A percentile compares a stretch with the other conserved stretches of the same genome.
phyloP scores from a whole-genome alignment of 2,888 invertebrate species.

The Cantharis nigra region DNA sequence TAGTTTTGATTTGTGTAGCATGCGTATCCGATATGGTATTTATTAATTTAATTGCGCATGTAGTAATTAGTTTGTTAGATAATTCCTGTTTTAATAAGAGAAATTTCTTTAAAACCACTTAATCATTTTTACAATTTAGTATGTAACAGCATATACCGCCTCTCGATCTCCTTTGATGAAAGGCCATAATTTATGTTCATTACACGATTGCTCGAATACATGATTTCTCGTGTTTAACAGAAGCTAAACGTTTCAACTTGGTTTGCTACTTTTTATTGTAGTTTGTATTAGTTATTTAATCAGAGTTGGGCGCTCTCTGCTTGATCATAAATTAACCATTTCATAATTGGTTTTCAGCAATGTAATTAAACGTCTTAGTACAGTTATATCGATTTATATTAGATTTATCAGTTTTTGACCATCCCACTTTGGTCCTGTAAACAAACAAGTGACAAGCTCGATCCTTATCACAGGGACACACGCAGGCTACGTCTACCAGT shows the following conservation, averaged over 20 bases:
- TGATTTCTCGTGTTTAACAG: slow-evolving; percentile 36
- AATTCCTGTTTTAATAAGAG: slow-evolving; percentile 20
- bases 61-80: slow-evolving; percentile 1
- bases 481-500: slow-evolving; percentile 25
- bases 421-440: slow-evolving; percentile 46
- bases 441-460: slow-evolving; percentile 50
- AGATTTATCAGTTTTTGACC: slow-evolving; percentile 46
- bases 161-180: slow-evolving; percentile 40
- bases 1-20: neutral
- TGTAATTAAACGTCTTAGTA: slow-evolving; percentile 52
- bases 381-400: slow-evolving; percentile 49
- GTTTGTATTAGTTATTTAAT: slow-evolving; percentile 22
- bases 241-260: slow-evolving; percentile 40
- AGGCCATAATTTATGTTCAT: slow-evolving; percentile 34
- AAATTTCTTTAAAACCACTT: slow-evolving; percentile 32
- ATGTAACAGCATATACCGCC: slow-evolving; percentile 32
- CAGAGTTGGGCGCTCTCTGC: slow-evolving; percentile 35
- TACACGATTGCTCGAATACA: slow-evolving; percentile 26
- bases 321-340: slow-evolving; percentile 51
- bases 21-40: neutral
- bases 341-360: slow-evolving; percentile 56
- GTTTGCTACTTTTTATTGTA: slow-evolving; percentile 32
- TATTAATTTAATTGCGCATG: slow-evolving; percentile 1
- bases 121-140: slow-evolving; percentile 41
- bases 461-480: slow-evolving; percentile 45